Conservation (phyloP, 2,797 vertebrate species). For the Lepidocolaptes lacrymiger region DNA sequence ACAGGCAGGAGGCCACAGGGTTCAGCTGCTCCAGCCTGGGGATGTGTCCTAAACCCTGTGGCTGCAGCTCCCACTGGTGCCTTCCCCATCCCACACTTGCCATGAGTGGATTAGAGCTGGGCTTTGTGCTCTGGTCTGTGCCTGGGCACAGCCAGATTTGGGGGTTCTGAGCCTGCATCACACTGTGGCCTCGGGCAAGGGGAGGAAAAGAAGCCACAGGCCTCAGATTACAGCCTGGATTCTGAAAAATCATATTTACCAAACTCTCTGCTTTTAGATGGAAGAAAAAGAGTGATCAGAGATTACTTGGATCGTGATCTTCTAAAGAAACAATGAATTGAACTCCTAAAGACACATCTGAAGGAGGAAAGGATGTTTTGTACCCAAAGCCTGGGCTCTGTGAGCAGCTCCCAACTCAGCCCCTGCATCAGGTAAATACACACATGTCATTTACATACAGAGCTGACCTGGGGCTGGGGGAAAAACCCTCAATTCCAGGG, state of each 20-base stretch:
- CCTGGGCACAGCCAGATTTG: not conserved
- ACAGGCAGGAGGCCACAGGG: too few relatives aligned
- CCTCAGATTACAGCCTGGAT: not conserved
- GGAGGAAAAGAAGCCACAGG: not conserved
- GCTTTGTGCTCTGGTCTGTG: not conserved
- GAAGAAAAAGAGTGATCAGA: too few relatives aligned
- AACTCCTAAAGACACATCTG: too few relatives aligned
- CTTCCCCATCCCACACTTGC: not conserved
- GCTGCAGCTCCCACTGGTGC: not conserved
- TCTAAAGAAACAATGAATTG: too few relatives aligned
- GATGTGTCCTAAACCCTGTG: accelerated
- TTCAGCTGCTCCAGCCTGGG: not conserved
- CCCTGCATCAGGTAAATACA: too few relatives aligned
- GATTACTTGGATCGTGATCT: too few relatives aligned
- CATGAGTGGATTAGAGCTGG: accelerated
- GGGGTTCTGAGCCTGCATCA: not conserved
- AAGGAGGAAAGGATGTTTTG: too few relatives aligned
- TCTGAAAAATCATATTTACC: not conserved
- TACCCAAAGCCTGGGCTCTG: too few relatives aligned
- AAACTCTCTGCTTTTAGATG: too few relatives aligned
- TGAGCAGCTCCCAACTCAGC: too few relatives aligned
- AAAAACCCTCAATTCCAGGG: not conserved
- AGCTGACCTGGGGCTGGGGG: too few relatives aligned
- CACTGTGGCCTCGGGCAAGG: accelerated
- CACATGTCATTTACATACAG: too few relatives aligned